Percentiles rank a stretch among this genome's conserved stretches.
Conservation (phyloP, 2,113 vertebrate genomes). For the Boulengeromyrus knoepffleri region DNA sequence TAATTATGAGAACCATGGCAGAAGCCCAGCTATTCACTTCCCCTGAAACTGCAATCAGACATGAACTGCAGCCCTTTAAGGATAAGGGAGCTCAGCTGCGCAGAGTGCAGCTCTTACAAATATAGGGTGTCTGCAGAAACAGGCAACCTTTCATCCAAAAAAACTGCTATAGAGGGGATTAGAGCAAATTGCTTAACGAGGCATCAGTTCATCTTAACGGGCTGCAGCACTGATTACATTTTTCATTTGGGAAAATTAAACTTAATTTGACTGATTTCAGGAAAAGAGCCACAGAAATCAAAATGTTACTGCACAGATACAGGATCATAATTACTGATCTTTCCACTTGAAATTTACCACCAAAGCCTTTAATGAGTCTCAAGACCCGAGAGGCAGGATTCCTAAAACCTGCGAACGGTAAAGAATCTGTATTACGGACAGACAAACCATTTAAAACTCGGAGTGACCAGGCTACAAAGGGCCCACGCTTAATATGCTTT, state of each 20-base stretch:
- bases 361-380: constrained; percentile 12
- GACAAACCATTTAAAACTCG: background rate
- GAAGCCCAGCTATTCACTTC: background rate
- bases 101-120: background rate
- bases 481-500: background rate
- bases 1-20: background rate
- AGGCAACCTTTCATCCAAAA: background rate
- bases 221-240: background rate
- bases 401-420: constrained; percentile 13
- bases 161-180: background rate
- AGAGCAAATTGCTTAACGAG: background rate
- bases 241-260: constrained; percentile 8
- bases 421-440: background rate
- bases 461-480: background rate
- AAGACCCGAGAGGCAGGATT: constrained; percentile 12
- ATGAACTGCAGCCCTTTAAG: background rate
- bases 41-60: background rate
- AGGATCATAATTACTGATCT: constrained; percentile 7
- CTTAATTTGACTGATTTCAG: background rate
- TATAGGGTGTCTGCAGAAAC: background rate
- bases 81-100: background rate
- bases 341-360: constrained; percentile 23
- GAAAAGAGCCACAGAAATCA: background rate
- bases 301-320: background rate
- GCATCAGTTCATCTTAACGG: background rate